These are phyloP conservation scores for Ptychoptera albimana DNA, from an alignment of 2,888 invertebrate species.

Conservation along the genomic window DNA sequence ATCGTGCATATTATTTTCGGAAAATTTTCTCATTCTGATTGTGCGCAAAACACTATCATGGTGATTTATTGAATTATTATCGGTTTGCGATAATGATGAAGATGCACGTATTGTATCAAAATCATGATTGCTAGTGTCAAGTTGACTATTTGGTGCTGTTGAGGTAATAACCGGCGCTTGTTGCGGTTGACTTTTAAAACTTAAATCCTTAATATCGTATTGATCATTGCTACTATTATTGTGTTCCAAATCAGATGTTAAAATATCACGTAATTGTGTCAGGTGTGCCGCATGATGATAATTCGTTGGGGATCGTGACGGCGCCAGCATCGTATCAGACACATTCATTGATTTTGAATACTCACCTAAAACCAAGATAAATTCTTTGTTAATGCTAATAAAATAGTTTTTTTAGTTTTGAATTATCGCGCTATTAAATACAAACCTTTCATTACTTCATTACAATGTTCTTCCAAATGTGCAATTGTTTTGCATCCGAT, in stretches of 20 bases:
- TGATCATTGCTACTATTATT: slow-evolving; percentile 24
- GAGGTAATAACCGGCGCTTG: slow-evolving; percentile 30
- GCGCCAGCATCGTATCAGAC: slow-evolving; percentile 40
- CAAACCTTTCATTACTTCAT: slow-evolving; percentile 41
- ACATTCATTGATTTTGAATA: slow-evolving; percentile 26
- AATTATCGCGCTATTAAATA: neutral
- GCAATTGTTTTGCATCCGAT: slow-evolving; percentile 64
- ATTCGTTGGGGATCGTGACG: slow-evolving; percentile 34
- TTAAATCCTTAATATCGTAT: slow-evolving; percentile 30
- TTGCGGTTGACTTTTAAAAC: slow-evolving; percentile 28
- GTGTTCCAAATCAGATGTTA: slow-evolving; percentile 28
- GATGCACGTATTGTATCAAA: slow-evolving; percentile 24
- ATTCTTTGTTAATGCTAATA: neutral
- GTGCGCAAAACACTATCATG: slow-evolving; percentile 11
- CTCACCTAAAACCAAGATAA: slow-evolving; percentile 18
- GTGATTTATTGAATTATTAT: slow-evolving; percentile 9
- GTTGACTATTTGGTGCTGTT: slow-evolving; percentile 23
- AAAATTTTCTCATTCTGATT: slow-evolving; percentile 26
- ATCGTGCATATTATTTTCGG: slow-evolving; percentile 30
- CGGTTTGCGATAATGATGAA: slow-evolving; percentile 8
- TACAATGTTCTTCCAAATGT: slow-evolving; percentile 74
- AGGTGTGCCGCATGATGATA: slow-evolving; percentile 26
- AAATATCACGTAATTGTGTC: slow-evolving; percentile 31
- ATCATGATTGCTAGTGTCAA: slow-evolving; percentile 28
- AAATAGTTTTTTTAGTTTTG: neutral